A percentile compares a stretch with the other conserved stretches of the same genome.
Conservation (phyloP, 2,888 invertebrate species). For the Hirudinaria manillensis region DNA sequence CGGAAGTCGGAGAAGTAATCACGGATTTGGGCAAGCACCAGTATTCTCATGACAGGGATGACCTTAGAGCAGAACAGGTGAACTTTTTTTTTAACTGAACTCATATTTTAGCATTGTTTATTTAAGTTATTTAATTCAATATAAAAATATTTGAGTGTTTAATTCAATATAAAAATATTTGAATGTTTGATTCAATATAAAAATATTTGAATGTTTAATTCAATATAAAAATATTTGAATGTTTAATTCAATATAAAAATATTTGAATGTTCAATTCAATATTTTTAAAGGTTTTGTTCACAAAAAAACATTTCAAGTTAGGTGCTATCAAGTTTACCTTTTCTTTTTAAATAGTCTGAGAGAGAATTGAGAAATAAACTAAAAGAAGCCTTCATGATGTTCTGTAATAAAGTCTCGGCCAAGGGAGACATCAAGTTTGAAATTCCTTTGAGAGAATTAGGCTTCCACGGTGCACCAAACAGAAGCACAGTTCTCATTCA, state of each 20-base stretch:
- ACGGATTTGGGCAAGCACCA: slow-evolving; percentile 99
- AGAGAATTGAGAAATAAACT: slow-evolving; percentile 89
- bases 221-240: no score
- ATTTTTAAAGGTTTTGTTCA: no score
- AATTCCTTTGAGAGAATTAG: slow-evolving; percentile 93
- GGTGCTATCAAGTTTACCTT: neutral
- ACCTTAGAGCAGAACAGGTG: slow-evolving; percentile 89
- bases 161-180: no score
- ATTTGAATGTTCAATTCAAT: no score
- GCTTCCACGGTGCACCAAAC: slow-evolving; percentile 94
- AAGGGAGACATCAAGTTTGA: slow-evolving; percentile 97
- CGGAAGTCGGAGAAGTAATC: slow-evolving; percentile 98
- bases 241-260: no score
- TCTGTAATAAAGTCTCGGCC: slow-evolving; percentile 87
- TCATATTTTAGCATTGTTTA: neutral
- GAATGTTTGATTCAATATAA: no score
- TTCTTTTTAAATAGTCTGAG: slow-evolving; percentile 64
- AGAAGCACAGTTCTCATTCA: slow-evolving; percentile 90
- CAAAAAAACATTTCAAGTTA: no score
- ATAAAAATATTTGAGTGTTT: no score
- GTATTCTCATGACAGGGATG: slow-evolving; percentile 99
- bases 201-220: no score
- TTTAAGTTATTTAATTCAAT: no score
- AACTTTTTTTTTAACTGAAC: neutral
- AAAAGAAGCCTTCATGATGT: slow-evolving; percentile 94